Evolutionary conservation across 2,888 invertebrate species (phyloP), one percentile per base, ranked within the genome.

Genomic region (Spodoptera exigua): DNA sequence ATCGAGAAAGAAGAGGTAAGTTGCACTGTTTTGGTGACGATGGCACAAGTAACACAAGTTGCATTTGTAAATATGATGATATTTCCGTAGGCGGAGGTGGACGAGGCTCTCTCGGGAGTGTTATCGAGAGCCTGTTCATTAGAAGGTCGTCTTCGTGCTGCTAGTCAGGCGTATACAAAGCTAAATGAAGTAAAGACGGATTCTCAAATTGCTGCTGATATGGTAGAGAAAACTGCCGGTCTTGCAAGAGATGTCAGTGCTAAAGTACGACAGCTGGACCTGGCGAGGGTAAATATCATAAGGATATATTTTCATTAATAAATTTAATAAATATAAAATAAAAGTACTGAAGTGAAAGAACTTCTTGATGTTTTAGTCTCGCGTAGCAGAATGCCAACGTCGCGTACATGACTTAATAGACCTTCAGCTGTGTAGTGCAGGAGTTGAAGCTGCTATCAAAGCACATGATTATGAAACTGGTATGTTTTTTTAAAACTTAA

Each of bases 391-490:
- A 79, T 99, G 99, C 82, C 98, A 99, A 87, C 97, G 97, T 76
- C 95, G 99, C 59, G 99, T 99, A 0, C 98, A 99, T 80, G 99
- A 99, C 87, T 95, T 99, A 37, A 96, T 99, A 61, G 99, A 99
- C 87, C 94, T 99, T 51, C 98, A 99, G 89, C 95, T 98, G 58
- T 99, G 99, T 87, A 98, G 99, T 47, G 98, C 99, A 86, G 99
- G 99, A n/a, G 99, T 99, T 0, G 97, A 98, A 71, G 96, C 97
- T 48, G 99, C 99, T 0, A 96, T 99, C 54, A 96, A 96, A 70
- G 97, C 98, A 76, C 99, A 99, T 89, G 99, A 99, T 88, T 99
- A 98, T 91, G 99, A 99, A 89, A 97, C 98, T 91, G 96, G 94
- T 93, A 64, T 65, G 44, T 62, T 37, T 13, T n/a, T 1, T 0